Base-by-base conservation (phyloP, 1,140 invertebrate species). In the Calephelis virginiensis region DNA sequence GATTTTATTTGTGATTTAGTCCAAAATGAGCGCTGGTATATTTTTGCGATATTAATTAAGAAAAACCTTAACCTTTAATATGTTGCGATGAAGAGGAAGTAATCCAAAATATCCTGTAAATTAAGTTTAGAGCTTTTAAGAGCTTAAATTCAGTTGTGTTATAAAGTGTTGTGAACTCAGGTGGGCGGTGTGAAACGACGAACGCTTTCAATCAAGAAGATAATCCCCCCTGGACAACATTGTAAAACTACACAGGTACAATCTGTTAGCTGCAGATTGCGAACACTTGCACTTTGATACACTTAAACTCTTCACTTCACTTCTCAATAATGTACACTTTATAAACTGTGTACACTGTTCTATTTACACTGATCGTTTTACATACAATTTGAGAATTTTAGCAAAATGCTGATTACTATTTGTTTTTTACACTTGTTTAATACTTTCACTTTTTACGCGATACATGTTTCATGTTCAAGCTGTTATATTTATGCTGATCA, bases 161-260 rank as follows among this genome's bases (percentile, higher is more conserved):
- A 17, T 49, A 67, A 50, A 73, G 12, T 56, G 43, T 69, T 74
- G 56, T 50, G 48, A 65, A 49, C 62, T 66, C 86, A 89, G 86
- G 78, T 89, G 66, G 88, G 86, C 60, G 75, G 78, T 68, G 84
- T 85, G 73, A 89, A 88, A 83, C 81, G 77, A 70, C 83, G 85
- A 53, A 85, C 85, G 61, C 84, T 89, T 72, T 89, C 88, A 77
- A 91, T 91, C 73, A 91, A 91, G 86, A 91, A 89, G 83, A 85
- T 89, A 63, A 86, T 86, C 40, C 85, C 85, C 10, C 86, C 86
- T 67, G 83, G 81, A 48, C 77, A 78, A 68, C 80, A 74, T 75
- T 73, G 67, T 81, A 87, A 83, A 78, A 64, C 64, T 17, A 68
- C 73, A 43, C 79, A 87, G 86, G 86, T 89, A 84, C 78, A 73